Evolutionary conservation across 2,113 vertebrate genomes (phyloP).

Genomic region (Antechinus flavipes): DNA sequence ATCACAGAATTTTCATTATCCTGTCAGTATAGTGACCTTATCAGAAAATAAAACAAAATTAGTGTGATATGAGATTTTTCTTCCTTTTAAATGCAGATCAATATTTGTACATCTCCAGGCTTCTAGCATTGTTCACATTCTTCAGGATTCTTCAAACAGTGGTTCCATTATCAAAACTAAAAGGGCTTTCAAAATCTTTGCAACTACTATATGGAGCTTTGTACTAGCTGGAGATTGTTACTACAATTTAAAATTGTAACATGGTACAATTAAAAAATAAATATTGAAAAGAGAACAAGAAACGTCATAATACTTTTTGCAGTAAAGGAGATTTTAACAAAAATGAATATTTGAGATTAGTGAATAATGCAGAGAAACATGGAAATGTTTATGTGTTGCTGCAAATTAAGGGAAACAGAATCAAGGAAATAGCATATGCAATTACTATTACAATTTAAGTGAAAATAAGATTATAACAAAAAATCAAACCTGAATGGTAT

Average conservation of each 20-base stretch:
- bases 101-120: neutral
- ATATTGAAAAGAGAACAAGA: neutral
- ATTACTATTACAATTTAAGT: neutral
- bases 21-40: neutral
- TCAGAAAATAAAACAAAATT: neutral
- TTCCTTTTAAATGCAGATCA: neutral
- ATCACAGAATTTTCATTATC: neutral
- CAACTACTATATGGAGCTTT: neutral
- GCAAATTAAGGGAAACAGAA: neutral
- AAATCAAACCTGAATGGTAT: neutral
- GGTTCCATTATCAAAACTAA: neutral
- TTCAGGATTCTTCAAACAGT: neutral
- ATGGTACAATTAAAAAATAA: neutral
- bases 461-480: neutral
- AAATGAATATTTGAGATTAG: neutral
- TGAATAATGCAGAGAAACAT: neutral
- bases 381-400: neutral
- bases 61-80: neutral
- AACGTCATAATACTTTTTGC: neutral
- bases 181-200: neutral
- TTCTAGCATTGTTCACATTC: neutral
- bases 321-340: neutral
- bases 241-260: neutral
- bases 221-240: neutral
- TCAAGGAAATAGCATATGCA: neutral